These are phyloP conservation scores for Melanerpes aurifrons DNA, from an alignment of 2,113 vertebrate species.

Conservation along the genomic window DNA sequence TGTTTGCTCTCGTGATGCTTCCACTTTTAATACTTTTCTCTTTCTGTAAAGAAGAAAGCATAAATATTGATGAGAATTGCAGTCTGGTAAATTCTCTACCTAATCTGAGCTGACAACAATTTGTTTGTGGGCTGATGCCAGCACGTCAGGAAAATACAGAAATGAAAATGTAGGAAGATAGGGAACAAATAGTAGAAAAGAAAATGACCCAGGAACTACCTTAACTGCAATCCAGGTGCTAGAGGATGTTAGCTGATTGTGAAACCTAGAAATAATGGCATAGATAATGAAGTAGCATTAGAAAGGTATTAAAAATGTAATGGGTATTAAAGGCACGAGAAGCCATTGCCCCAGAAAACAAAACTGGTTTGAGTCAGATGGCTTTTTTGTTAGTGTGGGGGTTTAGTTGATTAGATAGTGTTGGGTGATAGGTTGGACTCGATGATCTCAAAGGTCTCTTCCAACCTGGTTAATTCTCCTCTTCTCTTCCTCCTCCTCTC, in stretches of 20 bases:
- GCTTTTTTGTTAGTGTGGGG: no score
- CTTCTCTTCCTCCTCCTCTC: no score
- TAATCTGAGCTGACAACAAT: neutral
- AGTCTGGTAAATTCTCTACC: neutral
- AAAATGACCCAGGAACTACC: neutral
- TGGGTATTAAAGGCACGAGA: neutral
- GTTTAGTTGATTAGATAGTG: no score
- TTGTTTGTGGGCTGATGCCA: neutral
- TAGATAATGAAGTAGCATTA: neutral
- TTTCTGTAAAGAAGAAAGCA: neutral
- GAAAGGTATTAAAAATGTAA: neutral
- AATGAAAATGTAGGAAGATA: neutral
- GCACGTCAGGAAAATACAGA: neutral
- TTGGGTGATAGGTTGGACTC: no score
- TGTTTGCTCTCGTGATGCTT: neutral
- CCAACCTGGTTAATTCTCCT: no score
- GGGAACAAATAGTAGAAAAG: neutral
- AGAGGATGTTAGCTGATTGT: neutral
- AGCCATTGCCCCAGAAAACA: neutral
- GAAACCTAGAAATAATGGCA: neutral
- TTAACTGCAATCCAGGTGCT: neutral
- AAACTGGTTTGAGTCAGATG: neutral
- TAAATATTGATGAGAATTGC: neutral
- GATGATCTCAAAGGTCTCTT: no score
- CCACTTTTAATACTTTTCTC: neutral